A percentile compares a stretch with the other conserved stretches of the same genome.
These are phyloP conservation scores for Crotalus horridus DNA, from an alignment of 2,113 vertebrate genomes.

Conservation along the genomic window DNA sequence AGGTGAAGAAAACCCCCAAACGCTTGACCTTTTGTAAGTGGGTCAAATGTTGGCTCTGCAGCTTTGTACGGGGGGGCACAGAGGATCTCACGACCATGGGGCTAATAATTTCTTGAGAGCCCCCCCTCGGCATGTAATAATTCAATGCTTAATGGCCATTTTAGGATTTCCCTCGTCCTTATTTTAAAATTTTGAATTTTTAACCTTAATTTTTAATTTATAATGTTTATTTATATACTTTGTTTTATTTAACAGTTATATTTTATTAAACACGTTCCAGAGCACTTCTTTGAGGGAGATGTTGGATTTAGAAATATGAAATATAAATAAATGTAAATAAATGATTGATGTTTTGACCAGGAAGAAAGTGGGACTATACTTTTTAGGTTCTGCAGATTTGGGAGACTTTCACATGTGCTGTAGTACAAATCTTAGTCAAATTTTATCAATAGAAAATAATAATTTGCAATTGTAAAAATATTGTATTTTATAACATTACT, in stretches of 20 bases:
- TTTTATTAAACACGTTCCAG: not conserved
- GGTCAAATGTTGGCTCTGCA: not conserved
- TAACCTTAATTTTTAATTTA: not conserved
- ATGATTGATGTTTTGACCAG: not conserved
- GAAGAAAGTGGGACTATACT: slow-evolving; percentile 56
- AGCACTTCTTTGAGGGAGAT: not conserved
- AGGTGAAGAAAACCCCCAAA: not conserved
- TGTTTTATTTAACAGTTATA: not conserved
- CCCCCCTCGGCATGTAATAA: not conserved
- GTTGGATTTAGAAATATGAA: not conserved
- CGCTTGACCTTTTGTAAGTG: not conserved
- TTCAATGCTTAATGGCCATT: not conserved
- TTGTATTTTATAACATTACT: not conserved
- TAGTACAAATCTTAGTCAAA: slow-evolving; percentile 59
- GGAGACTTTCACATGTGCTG: slow-evolving; percentile 42
- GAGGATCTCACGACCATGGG: not conserved
- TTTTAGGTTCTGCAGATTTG: slow-evolving; percentile 59
- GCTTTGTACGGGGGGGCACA: not conserved
- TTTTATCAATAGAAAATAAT: slow-evolving; percentile 33
- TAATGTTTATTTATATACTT: not conserved
- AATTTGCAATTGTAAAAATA: not conserved
- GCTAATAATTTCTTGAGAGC: too few species aligned
- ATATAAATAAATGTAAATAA: not conserved
- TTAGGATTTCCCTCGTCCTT: not conserved
- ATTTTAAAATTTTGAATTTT: not conserved